Base-by-base conservation (phyloP, 2,888 invertebrate species). In the Chloroclysta siterata region DNA sequence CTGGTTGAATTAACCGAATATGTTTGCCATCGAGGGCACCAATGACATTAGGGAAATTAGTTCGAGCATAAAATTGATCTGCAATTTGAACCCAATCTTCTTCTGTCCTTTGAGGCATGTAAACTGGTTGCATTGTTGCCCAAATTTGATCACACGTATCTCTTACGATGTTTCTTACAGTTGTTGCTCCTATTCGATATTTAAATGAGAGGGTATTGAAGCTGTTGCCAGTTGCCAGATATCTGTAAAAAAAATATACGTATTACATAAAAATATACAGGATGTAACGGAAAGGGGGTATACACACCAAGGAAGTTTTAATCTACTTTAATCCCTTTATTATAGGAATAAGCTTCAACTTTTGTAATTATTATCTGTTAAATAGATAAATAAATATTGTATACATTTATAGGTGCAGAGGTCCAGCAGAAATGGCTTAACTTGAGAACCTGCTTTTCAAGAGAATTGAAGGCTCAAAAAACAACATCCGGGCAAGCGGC, bases 241-340 rank as follows among this genome's bases (percentile, higher is more conserved):
- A 66, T 42, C 62, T 66, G 62, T 56, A 65, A 62, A 60, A 59
- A 66, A n/a, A n/a, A n/a, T n/a, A n/a, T n/a, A n/a, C n/a, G n/a
- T n/a, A n/a, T n/a, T n/a, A n/a, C n/a, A n/a, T n/a, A n/a, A n/a
- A n/a, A n/a, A n/a, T n/a, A n/a, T n/a, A n/a, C n/a, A n/a, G n/a
- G n/a, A n/a, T n/a, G n/a, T n/a, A n/a, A n/a, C n/a, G n/a, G n/a
- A n/a, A n/a, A n/a, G n/a, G n/a, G n/a, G n/a, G n/a, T n/a, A n/a
- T n/a, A n/a, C n/a, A n/a, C n/a, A n/a, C n/a, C n/a, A n/a, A n/a
- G n/a, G n/a, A n/a, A n/a, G n/a, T n/a, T n/a, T n/a, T n/a, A n/a
- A n/a, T n/a, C n/a, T n/a, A n/a, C n/a, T n/a, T n/a, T n/a, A n/a
- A n/a, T n/a, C n/a, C n/a, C n/a, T n/a, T n/a, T n/a, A n/a, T n/a